Evolutionary conservation across 2,797 vertebrate species (phyloP).

Genomic region (Catamblyrhynchus diadema): DNA sequence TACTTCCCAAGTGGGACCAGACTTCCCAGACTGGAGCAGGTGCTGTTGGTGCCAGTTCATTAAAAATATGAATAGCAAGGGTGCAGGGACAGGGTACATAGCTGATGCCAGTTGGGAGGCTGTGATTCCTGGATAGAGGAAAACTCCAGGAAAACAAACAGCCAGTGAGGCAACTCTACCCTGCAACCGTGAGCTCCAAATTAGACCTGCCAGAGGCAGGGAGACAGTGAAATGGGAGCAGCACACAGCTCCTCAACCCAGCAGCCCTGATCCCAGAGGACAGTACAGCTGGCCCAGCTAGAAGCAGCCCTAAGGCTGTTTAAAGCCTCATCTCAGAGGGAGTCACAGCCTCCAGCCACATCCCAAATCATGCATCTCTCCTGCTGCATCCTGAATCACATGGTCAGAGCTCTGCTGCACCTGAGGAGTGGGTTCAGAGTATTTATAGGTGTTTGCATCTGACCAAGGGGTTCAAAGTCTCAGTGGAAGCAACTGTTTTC

Average conservation of each 20-base stretch:
- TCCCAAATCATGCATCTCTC: background rate
- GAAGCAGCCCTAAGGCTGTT: background rate
- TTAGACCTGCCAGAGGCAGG: background rate
- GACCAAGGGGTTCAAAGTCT: background rate
- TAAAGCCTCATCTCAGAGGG: background rate
- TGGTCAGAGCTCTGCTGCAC: background rate
- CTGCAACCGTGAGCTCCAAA: background rate
- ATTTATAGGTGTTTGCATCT: background rate
- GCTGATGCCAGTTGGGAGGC: background rate
- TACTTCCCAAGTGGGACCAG: background rate
- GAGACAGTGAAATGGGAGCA: background rate
- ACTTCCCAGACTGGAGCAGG: background rate
- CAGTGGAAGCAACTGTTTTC: background rate
- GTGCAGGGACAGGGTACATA: background rate
- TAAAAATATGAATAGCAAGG: background rate
- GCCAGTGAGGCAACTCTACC: background rate
- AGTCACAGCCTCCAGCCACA: background rate
- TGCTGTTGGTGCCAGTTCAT: background rate
- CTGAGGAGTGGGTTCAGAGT: background rate
- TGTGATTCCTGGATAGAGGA: background rate
- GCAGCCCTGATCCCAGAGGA: background rate
- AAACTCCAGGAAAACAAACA: background rate
- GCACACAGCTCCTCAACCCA: background rate
- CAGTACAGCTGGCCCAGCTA: background rate
- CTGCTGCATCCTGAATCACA: fast-evolving